Evolutionary conservation across 2,797 vertebrate species (phyloP).

Genomic region (Okamejei kenojei): DNA sequence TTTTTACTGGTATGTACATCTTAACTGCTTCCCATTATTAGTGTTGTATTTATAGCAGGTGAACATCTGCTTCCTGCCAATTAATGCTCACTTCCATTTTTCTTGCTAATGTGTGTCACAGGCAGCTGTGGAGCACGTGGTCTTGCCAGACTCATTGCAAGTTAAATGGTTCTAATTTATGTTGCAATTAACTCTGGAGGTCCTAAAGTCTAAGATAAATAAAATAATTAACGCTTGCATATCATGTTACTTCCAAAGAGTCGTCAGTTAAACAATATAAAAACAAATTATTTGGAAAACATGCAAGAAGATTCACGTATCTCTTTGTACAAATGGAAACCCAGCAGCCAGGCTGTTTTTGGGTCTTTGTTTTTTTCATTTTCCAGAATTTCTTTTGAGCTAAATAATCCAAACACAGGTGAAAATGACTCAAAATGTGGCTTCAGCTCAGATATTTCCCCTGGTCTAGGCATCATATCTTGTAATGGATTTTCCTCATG

Average conservation of each 20-base stretch:
- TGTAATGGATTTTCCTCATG: neutral
- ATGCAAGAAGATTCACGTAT: neutral
- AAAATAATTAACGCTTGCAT: neutral
- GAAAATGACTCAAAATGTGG: neutral
- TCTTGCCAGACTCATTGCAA: neutral
- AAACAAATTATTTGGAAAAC: neutral
- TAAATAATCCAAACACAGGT: neutral
- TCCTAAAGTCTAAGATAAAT: neutral
- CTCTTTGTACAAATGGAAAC: neutral
- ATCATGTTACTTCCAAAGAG: neutral
- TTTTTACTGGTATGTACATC: neutral
- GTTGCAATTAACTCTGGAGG: neutral
- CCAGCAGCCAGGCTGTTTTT: neutral
- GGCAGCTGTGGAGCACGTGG: neutral
- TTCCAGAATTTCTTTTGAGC: neutral
- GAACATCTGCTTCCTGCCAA: constrained; percentile 35
- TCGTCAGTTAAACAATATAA: neutral
- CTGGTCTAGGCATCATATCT: neutral
- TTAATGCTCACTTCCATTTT: constrained; percentile 9
- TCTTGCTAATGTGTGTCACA: neutral
- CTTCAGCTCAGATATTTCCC: neutral
- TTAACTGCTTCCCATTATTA: neutral
- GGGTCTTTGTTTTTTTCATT: neutral
- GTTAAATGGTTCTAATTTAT: neutral
- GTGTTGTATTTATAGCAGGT: constrained; percentile 22